Conservation (phyloP, 2,888 invertebrate genomes). For the Cacoxenus indagator region DNA sequence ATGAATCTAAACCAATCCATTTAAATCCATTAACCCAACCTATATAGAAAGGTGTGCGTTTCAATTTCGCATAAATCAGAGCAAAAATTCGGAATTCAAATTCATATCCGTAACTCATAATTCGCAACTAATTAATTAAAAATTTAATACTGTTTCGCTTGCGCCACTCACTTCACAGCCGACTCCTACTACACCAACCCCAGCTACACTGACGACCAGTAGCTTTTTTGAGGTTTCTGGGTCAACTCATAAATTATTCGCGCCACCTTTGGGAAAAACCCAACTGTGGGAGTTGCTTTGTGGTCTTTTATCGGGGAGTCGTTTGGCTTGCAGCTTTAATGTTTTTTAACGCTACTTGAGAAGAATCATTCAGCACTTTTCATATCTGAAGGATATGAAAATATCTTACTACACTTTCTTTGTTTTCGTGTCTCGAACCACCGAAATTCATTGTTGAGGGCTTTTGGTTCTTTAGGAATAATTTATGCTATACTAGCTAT, state of each 20-base stretch:
- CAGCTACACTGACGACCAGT: too few species aligned
- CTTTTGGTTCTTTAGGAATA: too few species aligned
- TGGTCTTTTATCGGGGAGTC: slow-evolving; percentile 15
- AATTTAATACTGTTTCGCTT: too few species aligned
- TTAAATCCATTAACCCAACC: background rate
- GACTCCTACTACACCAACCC: too few species aligned
- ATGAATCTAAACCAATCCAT: background rate
- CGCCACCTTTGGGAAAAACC: background rate
- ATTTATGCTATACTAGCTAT: too few species aligned
- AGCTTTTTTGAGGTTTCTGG: slow-evolving; percentile 27
- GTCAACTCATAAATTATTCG: slow-evolving; percentile 47
- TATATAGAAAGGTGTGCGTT: background rate
- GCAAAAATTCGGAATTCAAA: slow-evolving; percentile 9
- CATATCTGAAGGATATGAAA: too few species aligned
- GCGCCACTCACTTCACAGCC: too few species aligned
- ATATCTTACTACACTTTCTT: too few species aligned
- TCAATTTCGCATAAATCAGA: slow-evolving; percentile 2
- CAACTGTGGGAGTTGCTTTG: background rate
- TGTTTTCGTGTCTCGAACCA: too few species aligned
- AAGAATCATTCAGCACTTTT: too few species aligned
- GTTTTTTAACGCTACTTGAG: slow-evolving; percentile 18
- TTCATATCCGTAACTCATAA: slow-evolving; percentile 44
- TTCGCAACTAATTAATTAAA: slow-evolving; percentile 50
- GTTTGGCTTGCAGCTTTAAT: slow-evolving; percentile 33
- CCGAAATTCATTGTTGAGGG: too few species aligned